Conservation (phyloP, 2,797 vertebrate species). For the Pseudochirops cupreus region DNA sequence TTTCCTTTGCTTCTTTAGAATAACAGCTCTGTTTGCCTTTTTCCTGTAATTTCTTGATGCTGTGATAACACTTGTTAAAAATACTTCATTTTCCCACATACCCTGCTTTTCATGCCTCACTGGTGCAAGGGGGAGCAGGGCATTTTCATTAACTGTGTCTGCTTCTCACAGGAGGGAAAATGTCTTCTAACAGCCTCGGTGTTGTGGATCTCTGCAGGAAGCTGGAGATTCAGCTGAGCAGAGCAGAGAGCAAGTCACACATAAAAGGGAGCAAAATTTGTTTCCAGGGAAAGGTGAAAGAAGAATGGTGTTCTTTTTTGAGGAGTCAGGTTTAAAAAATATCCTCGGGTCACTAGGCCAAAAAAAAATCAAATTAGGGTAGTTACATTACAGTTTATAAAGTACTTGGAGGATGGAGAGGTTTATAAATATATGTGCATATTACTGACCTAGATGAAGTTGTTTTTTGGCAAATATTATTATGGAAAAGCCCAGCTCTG, state of each 20-base stretch:
- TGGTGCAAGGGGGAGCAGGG: too few species aligned
- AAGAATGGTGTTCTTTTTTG: background rate
- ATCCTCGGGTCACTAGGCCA: conserved; percentile 9
- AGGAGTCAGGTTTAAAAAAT: background rate
- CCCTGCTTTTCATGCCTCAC: background rate
- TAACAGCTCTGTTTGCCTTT: background rate
- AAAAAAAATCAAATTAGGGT: background rate
- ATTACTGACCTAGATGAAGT: background rate
- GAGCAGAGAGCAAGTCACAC: background rate
- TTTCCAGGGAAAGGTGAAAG: background rate
- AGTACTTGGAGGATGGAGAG: accelerated
- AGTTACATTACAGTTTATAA: background rate
- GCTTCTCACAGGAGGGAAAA: background rate
- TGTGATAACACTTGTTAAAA: background rate
- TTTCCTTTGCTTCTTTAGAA: too few species aligned
- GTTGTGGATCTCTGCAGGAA: background rate
- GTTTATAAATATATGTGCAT: too few species aligned
- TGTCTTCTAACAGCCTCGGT: background rate
- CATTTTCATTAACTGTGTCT: accelerated
- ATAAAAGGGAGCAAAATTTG: background rate
- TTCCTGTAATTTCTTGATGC: background rate
- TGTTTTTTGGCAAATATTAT: background rate
- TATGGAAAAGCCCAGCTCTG: background rate
- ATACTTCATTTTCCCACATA: background rate
- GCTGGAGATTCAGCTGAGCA: background rate